These are phyloP conservation scores for Erebia ligea DNA, from an alignment of 2,888 invertebrate genomes.

Conservation along the genomic window DNA sequence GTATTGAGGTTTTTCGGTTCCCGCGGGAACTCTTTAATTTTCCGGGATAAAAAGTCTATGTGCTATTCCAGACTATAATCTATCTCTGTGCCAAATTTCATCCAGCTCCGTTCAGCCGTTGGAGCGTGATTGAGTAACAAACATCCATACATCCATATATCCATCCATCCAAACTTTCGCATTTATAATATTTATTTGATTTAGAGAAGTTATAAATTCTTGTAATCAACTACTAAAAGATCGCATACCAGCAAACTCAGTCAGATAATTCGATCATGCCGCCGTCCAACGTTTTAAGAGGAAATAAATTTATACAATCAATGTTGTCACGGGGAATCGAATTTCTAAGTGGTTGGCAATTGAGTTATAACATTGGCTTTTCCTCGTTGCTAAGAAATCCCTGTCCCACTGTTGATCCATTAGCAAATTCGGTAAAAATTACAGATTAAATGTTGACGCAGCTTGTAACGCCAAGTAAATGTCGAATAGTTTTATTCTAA, in stretches of 20 bases:
- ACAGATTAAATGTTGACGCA: conserved; percentile 6
- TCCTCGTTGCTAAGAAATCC: conserved; percentile 8
- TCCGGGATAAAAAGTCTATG: no score
- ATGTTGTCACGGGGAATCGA: conserved; percentile 21
- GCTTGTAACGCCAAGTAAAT: neutral
- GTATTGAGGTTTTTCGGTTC: no score
- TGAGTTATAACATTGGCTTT: conserved; percentile 18
- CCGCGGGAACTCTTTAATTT: no score
- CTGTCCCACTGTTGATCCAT: neutral
- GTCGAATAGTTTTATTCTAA: conserved; percentile 1
- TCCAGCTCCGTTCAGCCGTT: no score
- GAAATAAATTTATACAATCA: conserved; percentile 22
- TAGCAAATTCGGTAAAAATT: conserved; percentile 10
- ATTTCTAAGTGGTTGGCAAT: conserved; percentile 25
- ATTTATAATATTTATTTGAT: neutral
- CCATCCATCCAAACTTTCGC: neutral
- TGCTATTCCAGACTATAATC: no score
- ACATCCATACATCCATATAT: no score
- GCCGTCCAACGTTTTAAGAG: conserved; percentile 17
- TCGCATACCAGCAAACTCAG: neutral
- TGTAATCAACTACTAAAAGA: neutral
- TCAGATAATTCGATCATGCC: conserved; percentile 20
- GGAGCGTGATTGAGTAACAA: no score
- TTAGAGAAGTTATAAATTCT: neutral
- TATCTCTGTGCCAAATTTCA: no score